phyloP scores from a whole-genome alignment of 2,888 invertebrate genomes.

The Heliconius cydno region DNA sequence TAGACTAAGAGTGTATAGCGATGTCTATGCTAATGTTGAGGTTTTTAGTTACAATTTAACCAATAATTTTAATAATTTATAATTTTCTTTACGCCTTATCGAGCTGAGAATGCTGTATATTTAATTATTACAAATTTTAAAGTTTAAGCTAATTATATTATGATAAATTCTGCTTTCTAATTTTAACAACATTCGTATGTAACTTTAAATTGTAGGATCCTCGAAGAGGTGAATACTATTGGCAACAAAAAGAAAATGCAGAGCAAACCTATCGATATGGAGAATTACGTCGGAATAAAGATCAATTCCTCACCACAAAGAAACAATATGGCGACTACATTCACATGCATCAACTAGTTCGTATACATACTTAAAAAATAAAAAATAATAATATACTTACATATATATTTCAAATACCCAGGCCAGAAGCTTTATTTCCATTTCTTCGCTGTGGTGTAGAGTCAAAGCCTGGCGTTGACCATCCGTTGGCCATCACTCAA shows the following conservation, averaged over 20 bases:
- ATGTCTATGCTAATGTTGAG: slow-evolving; percentile 75
- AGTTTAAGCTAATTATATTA: neutral
- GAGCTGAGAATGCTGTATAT: neutral
- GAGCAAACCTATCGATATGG: slow-evolving; percentile 70
- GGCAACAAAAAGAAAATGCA: slow-evolving; percentile 68
- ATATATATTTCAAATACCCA: too few species aligned
- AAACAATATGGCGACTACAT: slow-evolving; percentile 62
- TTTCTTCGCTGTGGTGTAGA: too few species aligned
- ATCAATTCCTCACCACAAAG: slow-evolving; percentile 59
- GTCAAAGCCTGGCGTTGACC: too few species aligned
- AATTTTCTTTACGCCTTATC: too few species aligned
- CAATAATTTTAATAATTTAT: neutral
- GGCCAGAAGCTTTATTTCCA: too few species aligned
- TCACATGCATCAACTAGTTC: slow-evolving; percentile 65
- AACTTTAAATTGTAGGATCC: slow-evolving; percentile 63
- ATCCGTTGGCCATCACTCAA: too few species aligned
- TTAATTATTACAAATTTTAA: too few species aligned
- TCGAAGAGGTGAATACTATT: slow-evolving; percentile 68
- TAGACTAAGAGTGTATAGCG: slow-evolving; percentile 67
- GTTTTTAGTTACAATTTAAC: slow-evolving; percentile 50
- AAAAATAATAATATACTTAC: too few species aligned
- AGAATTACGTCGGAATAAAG: slow-evolving; percentile 65
- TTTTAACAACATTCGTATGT: neutral
- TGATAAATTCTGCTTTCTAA: neutral
- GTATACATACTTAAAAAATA: slow-evolving; percentile 32